phyloP scores from a whole-genome alignment of 2,888 invertebrate genomes.

The Amiota mariae region DNA sequence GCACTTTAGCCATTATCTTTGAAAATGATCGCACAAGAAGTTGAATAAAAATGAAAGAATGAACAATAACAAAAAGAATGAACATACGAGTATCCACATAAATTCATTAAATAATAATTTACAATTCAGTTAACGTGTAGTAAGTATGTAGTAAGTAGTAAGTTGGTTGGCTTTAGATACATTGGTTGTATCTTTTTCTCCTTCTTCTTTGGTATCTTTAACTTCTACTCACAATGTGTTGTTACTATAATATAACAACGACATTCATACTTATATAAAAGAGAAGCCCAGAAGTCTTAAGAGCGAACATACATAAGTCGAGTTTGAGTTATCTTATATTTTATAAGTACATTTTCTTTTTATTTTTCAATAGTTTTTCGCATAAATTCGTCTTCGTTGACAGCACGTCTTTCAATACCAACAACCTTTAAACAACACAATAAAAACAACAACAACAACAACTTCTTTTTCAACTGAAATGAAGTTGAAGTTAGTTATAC shows the following conservation, averaged over 20 bases:
- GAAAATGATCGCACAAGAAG: slow-evolving; percentile 8
- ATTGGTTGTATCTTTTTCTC: neutral
- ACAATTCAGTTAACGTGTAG: slow-evolving; percentile 26
- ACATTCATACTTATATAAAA: too few relatives aligned
- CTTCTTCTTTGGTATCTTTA: neutral
- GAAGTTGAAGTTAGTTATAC: slow-evolving; percentile 1
- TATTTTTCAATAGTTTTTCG: slow-evolving; percentile 11
- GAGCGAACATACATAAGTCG: too few relatives aligned
- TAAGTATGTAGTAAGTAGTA: neutral
- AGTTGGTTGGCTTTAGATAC: neutral
- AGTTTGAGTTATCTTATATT: too few relatives aligned
- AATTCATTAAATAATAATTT: slow-evolving; percentile 37
- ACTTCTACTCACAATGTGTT: neutral
- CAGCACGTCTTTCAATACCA: slow-evolving; percentile 27
- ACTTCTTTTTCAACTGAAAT: neutral
- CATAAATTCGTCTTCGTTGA: slow-evolving; percentile 27
- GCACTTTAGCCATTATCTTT: slow-evolving; percentile 20
- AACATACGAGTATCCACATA: slow-evolving; percentile 10
- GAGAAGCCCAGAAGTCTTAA: too few relatives aligned
- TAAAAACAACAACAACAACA: neutral
- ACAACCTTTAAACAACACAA: too few relatives aligned
- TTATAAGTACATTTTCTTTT: neutral
- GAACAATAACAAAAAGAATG: neutral
- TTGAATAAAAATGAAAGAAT: neutral
- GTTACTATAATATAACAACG: too few relatives aligned